Base-by-base conservation (phyloP, 2,113 vertebrate species). In the Toxotes chatareus region DNA sequence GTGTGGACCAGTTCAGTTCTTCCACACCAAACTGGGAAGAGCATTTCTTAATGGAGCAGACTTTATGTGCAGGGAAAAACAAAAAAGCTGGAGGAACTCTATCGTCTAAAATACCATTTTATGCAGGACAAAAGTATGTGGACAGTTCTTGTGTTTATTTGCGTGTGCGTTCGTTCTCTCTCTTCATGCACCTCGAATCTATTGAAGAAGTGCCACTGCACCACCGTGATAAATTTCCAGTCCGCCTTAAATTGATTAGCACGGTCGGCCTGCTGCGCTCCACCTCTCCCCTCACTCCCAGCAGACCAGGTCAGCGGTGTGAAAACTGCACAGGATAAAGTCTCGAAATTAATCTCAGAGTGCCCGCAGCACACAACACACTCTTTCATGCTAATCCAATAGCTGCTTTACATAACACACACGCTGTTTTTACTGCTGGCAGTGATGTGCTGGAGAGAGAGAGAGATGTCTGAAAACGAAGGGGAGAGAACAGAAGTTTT, bases 261-360 rank as follows among this genome's bases (percentile, higher is more conserved):
- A n/a, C 23, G 40, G 66, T 73, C 40, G 32, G 72, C 60, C 75
- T 79, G 40, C 42, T 21, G 23, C 55, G 7, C 27, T 32, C 23
- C 57, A 13, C 7, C 57, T 5, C 12, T 14, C 56, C 65, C 16
- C 32, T 4, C 47, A 21, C 51, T 14, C 51, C 59, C 36, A 31
- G 31, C 69, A 38, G n/a, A n/a, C 51, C 76, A 6, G 56, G 68
- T 66, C 76, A 78, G 53, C 7, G 53, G 78, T 57, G 80, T 62
- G 80, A 80, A 80, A 80, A 56, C 72, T 47, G 51, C 68, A 56
- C 60, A 75, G 82, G 75, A 73, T 69, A 77, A 81, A 71, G 84
- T 82, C 80, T 78, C 46, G 51, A 75, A 82, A 64, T 23, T 68
- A 71, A 81, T 81, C 69, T 86, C 19, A 67, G 60, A 5, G 46